Percentiles rank a stretch among this genome's conserved stretches.
phyloP scores from a whole-genome alignment of 2,113 vertebrate species.

The Etheostoma cragini region DNA sequence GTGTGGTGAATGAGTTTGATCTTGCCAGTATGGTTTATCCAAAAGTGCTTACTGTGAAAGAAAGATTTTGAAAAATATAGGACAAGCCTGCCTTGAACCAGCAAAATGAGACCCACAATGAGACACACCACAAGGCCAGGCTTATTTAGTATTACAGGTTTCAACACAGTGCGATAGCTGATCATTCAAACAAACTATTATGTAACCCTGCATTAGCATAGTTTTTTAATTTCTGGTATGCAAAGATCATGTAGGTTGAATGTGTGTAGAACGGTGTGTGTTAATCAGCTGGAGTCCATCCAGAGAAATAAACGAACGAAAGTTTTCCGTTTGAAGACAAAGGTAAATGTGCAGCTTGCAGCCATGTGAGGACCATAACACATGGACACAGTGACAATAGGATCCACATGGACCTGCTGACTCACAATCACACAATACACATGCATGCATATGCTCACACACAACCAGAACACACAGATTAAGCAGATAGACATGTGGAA shows the following conservation, averaged over 20 bases:
- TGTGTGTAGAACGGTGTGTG: background rate
- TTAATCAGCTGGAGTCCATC: background rate
- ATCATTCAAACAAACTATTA: background rate
- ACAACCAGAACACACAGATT: constrained; percentile 60
- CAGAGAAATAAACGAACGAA: background rate
- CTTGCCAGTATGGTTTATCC: background rate
- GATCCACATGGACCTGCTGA: background rate
- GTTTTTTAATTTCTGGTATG: no score
- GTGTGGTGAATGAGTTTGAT: background rate
- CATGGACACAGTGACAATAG: background rate
- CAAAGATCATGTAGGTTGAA: background rate
- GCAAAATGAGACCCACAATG: background rate
- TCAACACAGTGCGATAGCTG: background rate
- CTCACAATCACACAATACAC: constrained; percentile 56
- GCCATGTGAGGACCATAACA: constrained; percentile 44
- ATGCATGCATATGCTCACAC: constrained; percentile 21
- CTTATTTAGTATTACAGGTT: background rate
- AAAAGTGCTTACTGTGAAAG: background rate
- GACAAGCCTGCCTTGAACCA: background rate
- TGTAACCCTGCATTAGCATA: background rate
- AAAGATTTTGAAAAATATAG: background rate
- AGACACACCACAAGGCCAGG: background rate
- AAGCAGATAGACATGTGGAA: constrained; percentile 54
- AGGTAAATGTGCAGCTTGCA: constrained; percentile 31
- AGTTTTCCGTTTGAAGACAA: constrained; percentile 54